Percentiles rank a stretch among this genome's conserved stretches.
Evolutionary conservation across 2,113 vertebrate species (phyloP).

Genomic region (Orientallactaga bullata): DNA sequence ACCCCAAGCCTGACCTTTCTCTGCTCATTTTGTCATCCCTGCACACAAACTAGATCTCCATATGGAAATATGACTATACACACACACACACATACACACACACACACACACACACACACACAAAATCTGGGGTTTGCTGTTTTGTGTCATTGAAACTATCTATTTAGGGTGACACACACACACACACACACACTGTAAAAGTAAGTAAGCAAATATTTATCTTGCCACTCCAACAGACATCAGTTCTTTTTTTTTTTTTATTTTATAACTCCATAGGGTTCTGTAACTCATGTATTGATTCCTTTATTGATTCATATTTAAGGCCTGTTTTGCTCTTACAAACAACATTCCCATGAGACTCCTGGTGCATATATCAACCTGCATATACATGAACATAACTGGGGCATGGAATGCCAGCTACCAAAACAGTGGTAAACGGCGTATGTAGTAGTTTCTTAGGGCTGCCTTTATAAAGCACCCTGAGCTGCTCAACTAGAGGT

Average conservation of each 20-base stretch:
- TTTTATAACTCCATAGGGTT: conserved; percentile 2
- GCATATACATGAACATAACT: not conserved
- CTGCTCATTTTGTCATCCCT: not conserved
- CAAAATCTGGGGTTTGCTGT: not conserved
- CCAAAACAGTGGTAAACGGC: not conserved
- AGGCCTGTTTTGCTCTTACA: not conserved
- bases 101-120: too few relatives aligned
- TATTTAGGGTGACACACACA: not conserved
- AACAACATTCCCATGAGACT: not conserved
- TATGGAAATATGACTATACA: not conserved
- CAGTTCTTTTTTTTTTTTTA: not conserved
- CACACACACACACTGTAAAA: not conserved
- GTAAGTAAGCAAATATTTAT: not conserved
- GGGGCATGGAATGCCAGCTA: not conserved
- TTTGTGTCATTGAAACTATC: not conserved
- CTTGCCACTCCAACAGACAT: not conserved
- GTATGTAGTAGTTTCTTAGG: not conserved
- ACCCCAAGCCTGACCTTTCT: not conserved
- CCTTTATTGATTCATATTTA: conserved; percentile 41
- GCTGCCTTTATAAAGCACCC: not conserved
- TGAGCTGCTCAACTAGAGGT: not conserved
- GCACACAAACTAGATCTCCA: not conserved
- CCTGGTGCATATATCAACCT: not conserved
- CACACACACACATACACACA: too few relatives aligned
- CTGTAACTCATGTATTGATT: conserved; percentile 23